phyloP scores from a whole-genome alignment of 2,797 vertebrate species.

The Diplodus sargus region DNA sequence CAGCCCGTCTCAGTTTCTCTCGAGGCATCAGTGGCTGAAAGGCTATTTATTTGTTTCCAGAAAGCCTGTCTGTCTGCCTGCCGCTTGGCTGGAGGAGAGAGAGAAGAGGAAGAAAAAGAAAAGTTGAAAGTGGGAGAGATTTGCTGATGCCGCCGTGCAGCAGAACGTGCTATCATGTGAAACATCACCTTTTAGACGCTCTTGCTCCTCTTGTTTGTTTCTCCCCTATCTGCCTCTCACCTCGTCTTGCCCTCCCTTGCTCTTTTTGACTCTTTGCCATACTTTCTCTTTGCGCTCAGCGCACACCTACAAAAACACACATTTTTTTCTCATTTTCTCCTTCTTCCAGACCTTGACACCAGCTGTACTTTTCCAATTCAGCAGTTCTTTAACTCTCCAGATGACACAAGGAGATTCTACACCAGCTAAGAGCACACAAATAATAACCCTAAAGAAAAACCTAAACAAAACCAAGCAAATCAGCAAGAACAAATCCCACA shows the following conservation, averaged over 20 bases:
- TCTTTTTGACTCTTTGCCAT: conserved; percentile 20
- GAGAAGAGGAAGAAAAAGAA: not conserved
- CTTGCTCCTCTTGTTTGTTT: conserved; percentile 46
- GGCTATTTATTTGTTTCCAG: conserved; percentile 52
- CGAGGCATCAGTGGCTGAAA: conserved; percentile 40
- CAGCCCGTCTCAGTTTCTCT: conserved; percentile 30
- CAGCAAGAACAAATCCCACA: conserved; percentile 52
- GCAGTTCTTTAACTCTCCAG: conserved; percentile 64
- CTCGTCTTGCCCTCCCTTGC: conserved; percentile 36
- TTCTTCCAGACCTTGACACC: conserved; percentile 63
- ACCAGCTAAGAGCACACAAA: conserved; percentile 49
- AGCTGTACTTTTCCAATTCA: conserved; percentile 74
- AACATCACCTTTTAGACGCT: conserved; percentile 57
- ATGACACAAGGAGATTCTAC: conserved; percentile 51
- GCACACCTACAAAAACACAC: conserved; percentile 2
- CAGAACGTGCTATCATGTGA: conserved; percentile 49
- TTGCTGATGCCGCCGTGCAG: conserved; percentile 42
- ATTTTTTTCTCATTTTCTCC: conserved; percentile 26
- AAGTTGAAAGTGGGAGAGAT: conserved; percentile 13
- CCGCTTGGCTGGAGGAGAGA: conserved; percentile 18
- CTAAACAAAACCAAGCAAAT: conserved; percentile 45
- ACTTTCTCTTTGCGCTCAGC: not conserved
- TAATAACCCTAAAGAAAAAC: conserved; percentile 18
- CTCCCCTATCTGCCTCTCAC: conserved; percentile 22
- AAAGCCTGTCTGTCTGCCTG: conserved; percentile 23